Conservation (phyloP, 2,888 invertebrate species). For the Lithodes maja region DNA sequence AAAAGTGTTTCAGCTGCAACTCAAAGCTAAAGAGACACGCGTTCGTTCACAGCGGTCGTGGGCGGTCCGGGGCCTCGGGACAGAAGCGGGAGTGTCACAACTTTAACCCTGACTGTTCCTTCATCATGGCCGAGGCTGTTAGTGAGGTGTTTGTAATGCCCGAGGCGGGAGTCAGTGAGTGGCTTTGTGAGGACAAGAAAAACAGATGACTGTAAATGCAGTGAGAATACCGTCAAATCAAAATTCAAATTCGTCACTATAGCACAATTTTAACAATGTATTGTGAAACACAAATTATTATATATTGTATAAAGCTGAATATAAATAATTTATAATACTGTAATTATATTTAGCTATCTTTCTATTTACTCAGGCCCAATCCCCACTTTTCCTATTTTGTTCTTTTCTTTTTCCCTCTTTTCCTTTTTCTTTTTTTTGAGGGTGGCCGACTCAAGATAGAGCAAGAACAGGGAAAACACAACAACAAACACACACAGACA, state of each 20-base stretch:
- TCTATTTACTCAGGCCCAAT: too few species aligned
- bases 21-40: slow-evolving; percentile 44
- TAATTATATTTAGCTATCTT: too few species aligned
- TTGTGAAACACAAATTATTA: not conserved
- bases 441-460: too few species aligned
- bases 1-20: slow-evolving; percentile 81
- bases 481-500: too few species aligned
- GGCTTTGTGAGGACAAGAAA: not conserved
- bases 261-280: not conserved
- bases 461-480: too few species aligned
- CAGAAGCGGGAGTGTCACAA: slow-evolving; percentile 12
- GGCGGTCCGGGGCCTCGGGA: not conserved
- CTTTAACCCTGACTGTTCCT: slow-evolving; percentile 38
- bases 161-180: not conserved
- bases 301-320: not conserved
- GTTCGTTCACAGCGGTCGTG: slow-evolving; percentile 24
- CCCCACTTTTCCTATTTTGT: too few species aligned
- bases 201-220: slow-evolving; percentile 4
- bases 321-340: not conserved
- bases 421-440: too few species aligned
- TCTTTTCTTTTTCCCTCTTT: too few species aligned
- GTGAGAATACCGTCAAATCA: not conserved
- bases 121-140: slow-evolving; percentile 35
- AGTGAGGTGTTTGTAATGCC: slow-evolving; percentile 48
- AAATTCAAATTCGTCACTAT: not conserved